Evolutionary conservation across 2,113 vertebrate genomes (phyloP).

Genomic region (Mustela lutreola): DNA sequence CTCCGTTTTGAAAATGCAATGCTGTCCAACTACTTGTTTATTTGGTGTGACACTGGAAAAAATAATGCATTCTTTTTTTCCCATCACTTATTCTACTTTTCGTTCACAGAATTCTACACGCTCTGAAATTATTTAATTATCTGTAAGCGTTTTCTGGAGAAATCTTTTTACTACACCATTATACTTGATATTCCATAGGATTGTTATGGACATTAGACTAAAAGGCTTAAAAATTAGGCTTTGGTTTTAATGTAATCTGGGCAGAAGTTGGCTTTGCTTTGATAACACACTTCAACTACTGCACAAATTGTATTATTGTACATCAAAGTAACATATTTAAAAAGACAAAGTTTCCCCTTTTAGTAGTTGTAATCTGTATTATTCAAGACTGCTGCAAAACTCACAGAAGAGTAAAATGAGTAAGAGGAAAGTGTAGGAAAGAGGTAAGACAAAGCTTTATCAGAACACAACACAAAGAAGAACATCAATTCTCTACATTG

Average conservation of each 20-base stretch:
- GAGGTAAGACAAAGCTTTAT: slow-evolving; percentile 74
- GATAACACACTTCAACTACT: slow-evolving; percentile 50
- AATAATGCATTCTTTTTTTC: not conserved
- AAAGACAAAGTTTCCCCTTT: slow-evolving; percentile 19
- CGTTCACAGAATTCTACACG: not conserved
- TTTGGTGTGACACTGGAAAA: not conserved
- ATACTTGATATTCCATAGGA: not conserved
- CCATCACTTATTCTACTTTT: not conserved
- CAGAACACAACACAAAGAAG: slow-evolving; percentile 79
- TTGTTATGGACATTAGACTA: not conserved
- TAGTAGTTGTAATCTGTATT: not conserved
- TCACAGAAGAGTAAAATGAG: not conserved
- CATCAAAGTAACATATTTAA: slow-evolving; percentile 50
- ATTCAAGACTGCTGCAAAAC: slow-evolving; percentile 46
- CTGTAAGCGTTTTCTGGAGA: slow-evolving; percentile 18
- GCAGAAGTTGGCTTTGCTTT: slow-evolving; percentile 49
- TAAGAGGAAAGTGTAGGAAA: slow-evolving; percentile 65
- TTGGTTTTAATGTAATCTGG: slow-evolving; percentile 58
- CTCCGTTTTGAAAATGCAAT: slow-evolving; percentile 8
- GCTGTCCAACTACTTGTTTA: not conserved
- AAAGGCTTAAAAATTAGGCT: slow-evolving; percentile 60
- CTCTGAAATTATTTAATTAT: not conserved
- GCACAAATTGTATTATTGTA: not conserved
- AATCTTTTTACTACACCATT: not conserved
- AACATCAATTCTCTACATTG: slow-evolving; percentile 79